Conservation (phyloP, 2,113 vertebrate species). For the Hippocampus zosterae region DNA sequence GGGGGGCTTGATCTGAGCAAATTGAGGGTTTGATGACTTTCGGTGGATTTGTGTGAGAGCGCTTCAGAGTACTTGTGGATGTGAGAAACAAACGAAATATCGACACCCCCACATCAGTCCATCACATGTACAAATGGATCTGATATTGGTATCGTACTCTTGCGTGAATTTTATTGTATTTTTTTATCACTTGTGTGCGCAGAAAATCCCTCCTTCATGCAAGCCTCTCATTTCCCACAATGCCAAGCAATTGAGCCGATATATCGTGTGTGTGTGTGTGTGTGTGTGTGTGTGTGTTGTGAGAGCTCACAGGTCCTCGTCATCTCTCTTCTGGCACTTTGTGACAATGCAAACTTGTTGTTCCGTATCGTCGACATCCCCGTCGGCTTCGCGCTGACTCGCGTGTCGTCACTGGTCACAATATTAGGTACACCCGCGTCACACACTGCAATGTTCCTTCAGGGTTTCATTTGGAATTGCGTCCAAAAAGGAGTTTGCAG, state of each 20-base stretch:
- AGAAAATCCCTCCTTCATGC: constrained; percentile 3
- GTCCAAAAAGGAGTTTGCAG: too few relatives aligned
- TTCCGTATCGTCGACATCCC: neutral
- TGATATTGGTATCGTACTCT: neutral
- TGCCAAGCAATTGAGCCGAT: constrained; percentile 27
- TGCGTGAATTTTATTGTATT: neutral
- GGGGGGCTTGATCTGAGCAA: neutral
- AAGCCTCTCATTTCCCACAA: constrained; percentile 48
- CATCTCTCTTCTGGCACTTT: neutral
- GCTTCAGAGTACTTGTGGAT: neutral
- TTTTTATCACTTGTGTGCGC: too few relatives aligned
- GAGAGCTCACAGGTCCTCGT: neutral
- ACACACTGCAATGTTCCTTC: neutral
- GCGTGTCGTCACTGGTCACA: neutral
- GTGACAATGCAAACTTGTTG: neutral
- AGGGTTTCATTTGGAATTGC: too few relatives aligned
- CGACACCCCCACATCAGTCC: neutral
- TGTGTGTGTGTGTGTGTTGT: neutral
- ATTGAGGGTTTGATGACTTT: neutral
- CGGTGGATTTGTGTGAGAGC: neutral
- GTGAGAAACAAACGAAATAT: neutral
- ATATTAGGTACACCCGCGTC: neutral
- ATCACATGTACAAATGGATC: neutral
- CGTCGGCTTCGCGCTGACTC: neutral
- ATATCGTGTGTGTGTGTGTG: neutral